phyloP scores from a whole-genome alignment of 1,140 invertebrate species.

The Aplysia californica region DNA sequence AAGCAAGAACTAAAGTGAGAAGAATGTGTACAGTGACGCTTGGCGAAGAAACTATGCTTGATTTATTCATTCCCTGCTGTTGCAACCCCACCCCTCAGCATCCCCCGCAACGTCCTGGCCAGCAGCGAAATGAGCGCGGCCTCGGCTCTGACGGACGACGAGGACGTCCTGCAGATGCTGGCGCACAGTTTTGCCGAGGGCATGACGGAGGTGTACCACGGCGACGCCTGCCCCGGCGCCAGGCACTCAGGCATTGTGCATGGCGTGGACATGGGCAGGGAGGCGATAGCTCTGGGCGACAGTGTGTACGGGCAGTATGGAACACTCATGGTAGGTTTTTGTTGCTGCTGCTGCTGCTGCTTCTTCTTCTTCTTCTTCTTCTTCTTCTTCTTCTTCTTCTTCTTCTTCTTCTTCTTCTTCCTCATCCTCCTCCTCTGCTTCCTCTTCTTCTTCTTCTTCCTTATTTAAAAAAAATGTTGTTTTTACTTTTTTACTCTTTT shows the following conservation, averaged over 20 bases:
- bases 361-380: no score
- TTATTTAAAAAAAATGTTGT: not conserved
- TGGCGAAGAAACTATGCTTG: no score
- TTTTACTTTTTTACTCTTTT: not conserved
- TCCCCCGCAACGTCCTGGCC: constrained; percentile 28
- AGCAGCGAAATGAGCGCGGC: not conserved
- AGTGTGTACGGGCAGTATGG: constrained; percentile 62
- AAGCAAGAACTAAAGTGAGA: no score
- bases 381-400: not conserved
- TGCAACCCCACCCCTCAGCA: constrained; percentile 34
- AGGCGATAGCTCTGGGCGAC: constrained; percentile 62
- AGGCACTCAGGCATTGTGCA: constrained; percentile 56
- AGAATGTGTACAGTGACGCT: no score
- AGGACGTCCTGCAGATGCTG: constrained; percentile 60
- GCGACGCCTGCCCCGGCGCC: constrained; percentile 61
- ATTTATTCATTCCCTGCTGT: no score
- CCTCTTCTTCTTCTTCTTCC: no score
- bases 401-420: not conserved
- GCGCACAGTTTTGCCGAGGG: constrained; percentile 68
- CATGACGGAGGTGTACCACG: constrained; percentile 47
- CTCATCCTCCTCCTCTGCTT: no score
- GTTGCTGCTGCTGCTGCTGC: not conserved
- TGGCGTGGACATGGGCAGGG: constrained; percentile 51
- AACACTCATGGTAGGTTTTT: constrained; percentile 59
- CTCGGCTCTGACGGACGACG: constrained; percentile 53